Evolutionary conservation across 2,113 vertebrate species (phyloP).

Genomic region (Scomber colias): DNA sequence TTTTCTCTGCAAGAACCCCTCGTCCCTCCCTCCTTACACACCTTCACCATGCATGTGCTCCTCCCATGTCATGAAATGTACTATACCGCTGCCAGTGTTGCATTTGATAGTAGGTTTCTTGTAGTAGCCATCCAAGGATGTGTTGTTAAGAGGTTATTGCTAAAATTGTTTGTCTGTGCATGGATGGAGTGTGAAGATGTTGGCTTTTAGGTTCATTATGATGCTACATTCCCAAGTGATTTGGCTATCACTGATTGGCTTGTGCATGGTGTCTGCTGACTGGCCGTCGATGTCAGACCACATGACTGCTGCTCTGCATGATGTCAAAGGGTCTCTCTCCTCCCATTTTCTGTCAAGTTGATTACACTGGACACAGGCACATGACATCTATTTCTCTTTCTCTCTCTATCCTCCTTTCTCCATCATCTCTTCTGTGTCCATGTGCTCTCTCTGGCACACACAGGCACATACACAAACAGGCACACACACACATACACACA

Average conservation of each 20-base stretch:
- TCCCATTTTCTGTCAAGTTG: constrained; percentile 59
- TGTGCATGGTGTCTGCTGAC: constrained; percentile 58
- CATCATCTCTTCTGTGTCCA: too few relatives aligned
- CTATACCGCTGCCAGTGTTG: constrained; percentile 9
- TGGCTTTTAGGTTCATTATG: constrained; percentile 32
- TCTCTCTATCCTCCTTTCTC: constrained; percentile 8
- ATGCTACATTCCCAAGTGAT: constrained; percentile 27
- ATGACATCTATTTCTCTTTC: constrained; percentile 54
- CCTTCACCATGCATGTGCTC: constrained; percentile 64
- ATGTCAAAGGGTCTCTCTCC: constrained; percentile 66
- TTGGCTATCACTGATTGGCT: constrained; percentile 44
- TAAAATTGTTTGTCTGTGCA: constrained; percentile 44
- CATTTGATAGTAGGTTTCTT: constrained; percentile 10
- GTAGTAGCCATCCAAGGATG: not conserved
- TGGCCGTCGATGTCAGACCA: constrained; percentile 57
- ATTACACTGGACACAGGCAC: constrained; percentile 65
- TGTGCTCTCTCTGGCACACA: constrained; percentile 14
- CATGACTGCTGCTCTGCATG: constrained; percentile 76
- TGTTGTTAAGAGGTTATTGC: constrained; percentile 20
- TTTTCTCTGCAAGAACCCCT: constrained; percentile 17
- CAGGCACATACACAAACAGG: constrained; percentile 25
- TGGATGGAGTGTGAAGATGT: constrained; percentile 37
- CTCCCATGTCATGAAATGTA: constrained; percentile 41
- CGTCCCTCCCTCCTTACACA: constrained; percentile 35
- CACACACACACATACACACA: not conserved